Conservation (phyloP, 2,113 vertebrate species). For the Zosterops japonicus region DNA sequence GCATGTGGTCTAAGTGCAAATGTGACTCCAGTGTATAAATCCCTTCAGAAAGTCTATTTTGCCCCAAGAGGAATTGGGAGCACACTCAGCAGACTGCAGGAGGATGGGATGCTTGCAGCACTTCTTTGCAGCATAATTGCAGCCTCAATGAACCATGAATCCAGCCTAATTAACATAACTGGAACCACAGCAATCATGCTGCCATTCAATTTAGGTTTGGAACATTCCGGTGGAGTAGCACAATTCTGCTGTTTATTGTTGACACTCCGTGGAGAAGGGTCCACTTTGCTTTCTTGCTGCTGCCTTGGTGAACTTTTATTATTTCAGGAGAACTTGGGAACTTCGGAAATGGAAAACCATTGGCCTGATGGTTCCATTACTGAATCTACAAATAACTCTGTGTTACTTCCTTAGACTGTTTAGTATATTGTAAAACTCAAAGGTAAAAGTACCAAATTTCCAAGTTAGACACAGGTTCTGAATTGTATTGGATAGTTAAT, state of each 20-base stretch:
- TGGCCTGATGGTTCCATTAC: conserved; percentile 5
- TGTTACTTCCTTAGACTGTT: conserved; percentile 8
- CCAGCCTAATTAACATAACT: conserved; percentile 74
- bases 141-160: conserved; percentile 74
- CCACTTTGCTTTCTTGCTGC: conserved; percentile 48
- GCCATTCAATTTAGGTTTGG: conserved; percentile 67
- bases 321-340: neutral
- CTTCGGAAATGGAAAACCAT: neutral
- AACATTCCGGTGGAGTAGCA: conserved; percentile 58
- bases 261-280: conserved; percentile 24
- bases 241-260: conserved; percentile 42
- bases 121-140: conserved; percentile 72
- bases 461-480: neutral
- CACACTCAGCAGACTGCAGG: conserved; percentile 63
- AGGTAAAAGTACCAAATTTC: neutral
- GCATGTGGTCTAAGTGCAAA: neutral
- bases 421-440: neutral
- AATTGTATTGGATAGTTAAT: neutral
- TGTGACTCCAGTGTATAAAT: neutral
- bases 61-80: conserved; percentile 50
- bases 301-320: conserved; percentile 19
- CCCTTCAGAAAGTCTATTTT: conserved; percentile 51
- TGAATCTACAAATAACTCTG: conserved; percentile 10
- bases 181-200: conserved; percentile 70
- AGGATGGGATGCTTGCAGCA: conserved; percentile 64